Conservation (phyloP, 2,797 vertebrate species). For the Pitangus sulphuratus region DNA sequence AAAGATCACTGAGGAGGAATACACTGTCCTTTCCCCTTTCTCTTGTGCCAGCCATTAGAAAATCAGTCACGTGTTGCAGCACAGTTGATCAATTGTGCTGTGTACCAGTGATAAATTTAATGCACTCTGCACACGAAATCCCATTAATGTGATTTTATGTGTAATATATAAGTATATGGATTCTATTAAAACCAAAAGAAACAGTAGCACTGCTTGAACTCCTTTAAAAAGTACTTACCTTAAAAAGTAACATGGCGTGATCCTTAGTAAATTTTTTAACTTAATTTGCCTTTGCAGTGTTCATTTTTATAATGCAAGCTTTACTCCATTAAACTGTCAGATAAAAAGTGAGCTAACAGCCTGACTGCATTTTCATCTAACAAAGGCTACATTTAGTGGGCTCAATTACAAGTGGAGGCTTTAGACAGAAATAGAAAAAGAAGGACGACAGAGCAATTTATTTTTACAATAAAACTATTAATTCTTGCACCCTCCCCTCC, state of each 20-base stretch:
- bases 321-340: slow-evolving; percentile 32
- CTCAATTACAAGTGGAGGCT: slow-evolving; percentile 42
- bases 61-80: not conserved
- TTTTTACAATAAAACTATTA: slow-evolving; percentile 61
- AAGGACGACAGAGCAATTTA: slow-evolving; percentile 20
- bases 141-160: not conserved
- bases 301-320: not conserved
- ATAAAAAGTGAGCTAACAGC: slow-evolving; percentile 4
- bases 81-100: slow-evolving; percentile 4
- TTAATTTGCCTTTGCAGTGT: not conserved
- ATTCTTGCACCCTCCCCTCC: slow-evolving; percentile 28
- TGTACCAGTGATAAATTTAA: slow-evolving; percentile 7
- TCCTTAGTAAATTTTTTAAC: slow-evolving; percentile 16
- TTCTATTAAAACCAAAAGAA: slow-evolving; percentile 14
- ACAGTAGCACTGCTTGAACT: not conserved
- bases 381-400: slow-evolving; percentile 53
- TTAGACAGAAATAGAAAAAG: slow-evolving; percentile 39
- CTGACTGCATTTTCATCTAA: slow-evolving; percentile 30
- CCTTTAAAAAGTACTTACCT: not conserved
- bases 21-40: not conserved
- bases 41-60: not conserved
- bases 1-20: not conserved
- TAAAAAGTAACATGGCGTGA: not conserved
- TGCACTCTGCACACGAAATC: not conserved
- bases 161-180: not conserved